phyloP scores from a whole-genome alignment of 2,113 vertebrate species.

The Coracopsis vasa region DNA sequence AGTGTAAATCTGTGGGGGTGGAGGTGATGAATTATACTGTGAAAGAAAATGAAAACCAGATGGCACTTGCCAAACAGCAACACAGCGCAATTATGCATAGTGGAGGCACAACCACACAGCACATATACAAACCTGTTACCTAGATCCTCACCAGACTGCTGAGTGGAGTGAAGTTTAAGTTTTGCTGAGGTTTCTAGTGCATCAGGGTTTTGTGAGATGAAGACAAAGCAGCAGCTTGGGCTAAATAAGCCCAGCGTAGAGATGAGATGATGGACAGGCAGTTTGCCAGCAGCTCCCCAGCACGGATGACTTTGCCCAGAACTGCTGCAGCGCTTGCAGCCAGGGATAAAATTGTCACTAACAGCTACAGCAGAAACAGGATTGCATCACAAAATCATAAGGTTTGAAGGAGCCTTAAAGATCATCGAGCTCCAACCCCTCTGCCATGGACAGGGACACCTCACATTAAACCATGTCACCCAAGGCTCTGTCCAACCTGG shows the following conservation, averaged over 20 bases:
- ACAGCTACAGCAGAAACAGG: not conserved
- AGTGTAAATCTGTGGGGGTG: conserved; percentile 23
- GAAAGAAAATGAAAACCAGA: conserved; percentile 69
- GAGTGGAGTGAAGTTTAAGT: not conserved
- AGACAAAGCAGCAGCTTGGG: not conserved
- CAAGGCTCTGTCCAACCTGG: not conserved
- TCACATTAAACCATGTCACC: not conserved
- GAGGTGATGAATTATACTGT: conserved; percentile 45
- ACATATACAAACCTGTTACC: conserved; percentile 48
- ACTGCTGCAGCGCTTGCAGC: not conserved
- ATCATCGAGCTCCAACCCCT: not conserved
- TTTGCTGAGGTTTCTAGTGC: not conserved
- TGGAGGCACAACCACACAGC: conserved; percentile 30
- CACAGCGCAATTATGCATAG: not conserved
- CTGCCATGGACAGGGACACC: not conserved
- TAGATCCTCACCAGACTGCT: not conserved
- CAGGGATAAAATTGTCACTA: not conserved
- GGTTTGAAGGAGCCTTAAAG: not conserved
- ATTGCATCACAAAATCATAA: not conserved
- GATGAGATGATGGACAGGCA: not conserved
- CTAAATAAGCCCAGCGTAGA: not conserved
- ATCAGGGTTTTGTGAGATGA: not conserved
- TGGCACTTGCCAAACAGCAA: conserved; percentile 69
- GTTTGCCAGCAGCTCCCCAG: not conserved
- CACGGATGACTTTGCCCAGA: not conserved